Base-by-base conservation (phyloP, 2,888 invertebrate species). In the Pyralis farinalis region DNA sequence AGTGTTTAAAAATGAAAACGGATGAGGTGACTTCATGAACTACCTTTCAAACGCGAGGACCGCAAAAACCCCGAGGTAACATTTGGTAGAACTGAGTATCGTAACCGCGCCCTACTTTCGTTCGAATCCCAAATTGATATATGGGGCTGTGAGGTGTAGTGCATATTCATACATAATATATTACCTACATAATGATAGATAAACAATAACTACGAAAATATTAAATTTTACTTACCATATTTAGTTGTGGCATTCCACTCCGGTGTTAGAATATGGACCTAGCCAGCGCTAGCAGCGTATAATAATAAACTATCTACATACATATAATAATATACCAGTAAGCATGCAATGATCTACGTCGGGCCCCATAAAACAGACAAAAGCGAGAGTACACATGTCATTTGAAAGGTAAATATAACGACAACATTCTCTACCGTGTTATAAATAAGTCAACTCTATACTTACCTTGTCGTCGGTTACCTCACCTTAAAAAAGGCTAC, bases 401-500 rank as follows among this genome's bases (percentile, higher is more conserved):
- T 16, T 16, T 16, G 16, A 53, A 44, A 43, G 46, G 49, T 54
- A 56, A 7, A 25, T 25, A 74, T 61, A 64, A 59, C 49, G 9
- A 35, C 29, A 41, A 42, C 39, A 37, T 11, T 39, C 40, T 38
- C 10, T 34, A 40, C 49, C 46, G 34, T 46, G 46, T 44, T 44
- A 44, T 47, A 44, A 47, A 56, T 57, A 62, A 53, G 36, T 48
- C 64, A 73, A 50, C 42, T 40, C 42, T 47, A 60, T 70, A 86
- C 87, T 87, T 78, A 87, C 87, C 85, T 68, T 65, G 3, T 30
- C 7, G 3, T 30, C 7, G 11, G 39, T 63, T 86, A 85, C 85
- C 85, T 85, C 83, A 65, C 86, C 87, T 76, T 66, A 41, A 46
- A 53, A 60, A 71, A 83, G 87, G 85, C 85, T 86, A 86, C 86